Percentiles rank a stretch among this genome's conserved stretches.
These are phyloP conservation scores for Mamestra configurata DNA, from an alignment of 1,140 invertebrate species.

Conservation along the genomic window DNA sequence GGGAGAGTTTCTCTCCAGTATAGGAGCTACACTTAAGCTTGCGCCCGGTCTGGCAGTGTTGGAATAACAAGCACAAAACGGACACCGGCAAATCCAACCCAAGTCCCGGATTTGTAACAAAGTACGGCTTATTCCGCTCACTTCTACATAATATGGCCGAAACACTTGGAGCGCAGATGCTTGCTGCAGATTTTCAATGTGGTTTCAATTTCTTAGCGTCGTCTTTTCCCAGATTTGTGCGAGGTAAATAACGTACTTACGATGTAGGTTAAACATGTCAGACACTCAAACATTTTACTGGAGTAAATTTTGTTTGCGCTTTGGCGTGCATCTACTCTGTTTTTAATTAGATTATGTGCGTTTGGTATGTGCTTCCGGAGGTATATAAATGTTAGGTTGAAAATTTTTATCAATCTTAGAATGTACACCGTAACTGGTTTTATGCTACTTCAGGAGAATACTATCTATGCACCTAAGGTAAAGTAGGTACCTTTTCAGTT, in stretches of 20 bases:
- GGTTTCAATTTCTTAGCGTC: constrained; percentile 66
- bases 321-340: constrained; percentile 1
- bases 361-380: constrained; percentile 14
- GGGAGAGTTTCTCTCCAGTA: constrained; percentile 52
- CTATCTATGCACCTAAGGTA: not conserved
- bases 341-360: constrained; percentile 24
- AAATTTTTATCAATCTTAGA: not conserved
- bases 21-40: constrained; percentile 68
- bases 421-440: not conserved
- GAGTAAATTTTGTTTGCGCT: constrained; percentile 34
- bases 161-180: constrained; percentile 72
- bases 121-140: constrained; percentile 76
- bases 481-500: not conserved
- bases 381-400: not conserved
- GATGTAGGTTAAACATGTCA: constrained; percentile 38
- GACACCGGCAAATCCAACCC: constrained; percentile 75
- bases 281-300: constrained; percentile 24
- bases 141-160: constrained; percentile 73
- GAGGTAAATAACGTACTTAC: constrained; percentile 39
- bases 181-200: constrained; percentile 69
- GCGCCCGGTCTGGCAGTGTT: constrained; percentile 59
- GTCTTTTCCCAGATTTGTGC: constrained; percentile 55
- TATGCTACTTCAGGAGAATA: not conserved
- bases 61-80: constrained; percentile 79
- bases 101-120: constrained; percentile 79